Conservation (phyloP, 2,888 invertebrate species). For the Frankliniella fusca region DNA sequence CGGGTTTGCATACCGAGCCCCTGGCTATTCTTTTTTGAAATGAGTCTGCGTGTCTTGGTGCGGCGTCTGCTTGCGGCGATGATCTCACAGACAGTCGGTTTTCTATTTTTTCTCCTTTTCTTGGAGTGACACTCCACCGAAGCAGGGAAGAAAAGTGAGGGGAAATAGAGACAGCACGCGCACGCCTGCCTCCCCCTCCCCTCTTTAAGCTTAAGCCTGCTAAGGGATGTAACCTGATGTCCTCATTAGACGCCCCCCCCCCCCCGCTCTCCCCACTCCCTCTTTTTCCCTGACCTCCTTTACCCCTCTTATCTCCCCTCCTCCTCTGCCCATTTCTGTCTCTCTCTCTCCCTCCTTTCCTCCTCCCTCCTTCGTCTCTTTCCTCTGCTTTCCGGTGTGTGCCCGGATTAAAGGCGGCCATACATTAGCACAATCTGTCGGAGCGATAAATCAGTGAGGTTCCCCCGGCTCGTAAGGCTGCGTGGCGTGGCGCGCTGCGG, state of each 20-base stretch:
- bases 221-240: conserved; percentile 17
- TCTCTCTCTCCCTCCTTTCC: neutral
- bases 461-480: neutral
- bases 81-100: too few species aligned
- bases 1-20: too few species aligned
- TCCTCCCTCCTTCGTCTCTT: neutral
- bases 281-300: neutral
- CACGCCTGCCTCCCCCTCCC: neutral
- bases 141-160: neutral
- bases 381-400: conserved; percentile 6
- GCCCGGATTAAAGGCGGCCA: conserved; percentile 19
- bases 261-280: neutral
- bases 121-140: too few species aligned
- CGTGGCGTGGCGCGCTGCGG: neutral
- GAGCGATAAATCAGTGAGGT: conserved; percentile 18
- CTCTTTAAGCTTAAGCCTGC: neutral
- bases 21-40: too few species aligned
- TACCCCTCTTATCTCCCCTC: neutral
- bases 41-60: too few species aligned
- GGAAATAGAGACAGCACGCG: neutral
- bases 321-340: neutral
- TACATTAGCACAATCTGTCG: conserved; percentile 26
- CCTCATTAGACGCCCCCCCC: neutral
- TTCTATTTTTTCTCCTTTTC: too few species aligned
- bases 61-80: too few species aligned